phyloP scores from a whole-genome alignment of 2,888 invertebrate genomes.

The Plebejus anna region DNA sequence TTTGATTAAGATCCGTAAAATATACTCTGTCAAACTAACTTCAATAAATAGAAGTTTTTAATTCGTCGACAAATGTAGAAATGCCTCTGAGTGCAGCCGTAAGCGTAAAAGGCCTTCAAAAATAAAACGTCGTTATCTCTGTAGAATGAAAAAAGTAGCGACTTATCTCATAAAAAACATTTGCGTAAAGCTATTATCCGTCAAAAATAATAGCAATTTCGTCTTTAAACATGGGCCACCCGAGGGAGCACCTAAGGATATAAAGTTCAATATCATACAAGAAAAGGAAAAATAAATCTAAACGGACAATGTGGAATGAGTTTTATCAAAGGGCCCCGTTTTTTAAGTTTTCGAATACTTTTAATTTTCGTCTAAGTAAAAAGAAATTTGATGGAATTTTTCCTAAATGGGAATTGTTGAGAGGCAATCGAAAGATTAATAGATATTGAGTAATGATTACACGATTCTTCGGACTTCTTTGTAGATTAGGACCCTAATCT shows the following conservation, averaged over 20 bases:
- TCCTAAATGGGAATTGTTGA: not conserved
- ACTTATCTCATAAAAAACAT: slow-evolving; percentile 35
- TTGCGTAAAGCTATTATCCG: slow-evolving; percentile 35
- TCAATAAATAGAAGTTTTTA: too few relatives aligned
- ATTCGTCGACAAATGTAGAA: too few relatives aligned
- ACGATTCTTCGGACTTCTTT: not conserved
- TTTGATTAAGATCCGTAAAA: too few relatives aligned
- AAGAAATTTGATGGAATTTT: slow-evolving; percentile 11
- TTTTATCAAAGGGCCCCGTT: slow-evolving; percentile 9
- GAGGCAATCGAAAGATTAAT: not conserved
- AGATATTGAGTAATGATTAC: not conserved
- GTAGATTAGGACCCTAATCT: not conserved
- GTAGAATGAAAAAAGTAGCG: slow-evolving; percentile 27
- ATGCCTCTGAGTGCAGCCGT: too few relatives aligned
- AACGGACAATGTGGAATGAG: not conserved
- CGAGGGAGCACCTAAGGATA: slow-evolving; percentile 17
- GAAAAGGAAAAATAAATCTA: not conserved
- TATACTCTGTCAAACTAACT: too few relatives aligned
- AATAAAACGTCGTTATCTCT: slow-evolving; percentile 10
- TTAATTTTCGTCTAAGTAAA: slow-evolving; percentile 11
- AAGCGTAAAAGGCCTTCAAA: not conserved
- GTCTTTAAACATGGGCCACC: slow-evolving; percentile 33
- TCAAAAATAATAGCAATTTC: slow-evolving; percentile 40
- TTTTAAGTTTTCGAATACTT: slow-evolving; percentile 17
- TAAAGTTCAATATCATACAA: not conserved